Evolutionary conservation across 2,113 vertebrate genomes (phyloP).

Genomic region (Anser cygnoides): DNA sequence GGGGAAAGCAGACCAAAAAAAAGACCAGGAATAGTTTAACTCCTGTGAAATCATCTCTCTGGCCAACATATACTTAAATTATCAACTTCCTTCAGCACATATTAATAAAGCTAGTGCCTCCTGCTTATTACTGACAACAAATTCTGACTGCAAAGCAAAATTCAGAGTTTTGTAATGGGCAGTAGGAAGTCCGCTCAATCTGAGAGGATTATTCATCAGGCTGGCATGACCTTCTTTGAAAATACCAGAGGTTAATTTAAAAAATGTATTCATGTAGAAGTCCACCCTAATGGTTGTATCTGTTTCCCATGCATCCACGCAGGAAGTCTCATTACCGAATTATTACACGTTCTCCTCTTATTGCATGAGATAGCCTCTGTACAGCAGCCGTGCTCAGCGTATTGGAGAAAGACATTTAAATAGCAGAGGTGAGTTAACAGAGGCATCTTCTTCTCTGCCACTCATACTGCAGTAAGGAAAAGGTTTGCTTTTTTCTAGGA

Average conservation of each 20-base stretch:
- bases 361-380: background rate
- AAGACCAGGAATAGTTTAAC: background rate
- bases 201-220: background rate
- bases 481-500: background rate
- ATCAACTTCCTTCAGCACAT: background rate
- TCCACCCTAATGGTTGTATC: background rate
- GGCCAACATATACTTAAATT: background rate
- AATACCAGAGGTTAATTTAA: background rate
- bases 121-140: background rate
- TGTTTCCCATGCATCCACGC: background rate
- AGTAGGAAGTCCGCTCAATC: background rate
- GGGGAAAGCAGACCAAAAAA: background rate
- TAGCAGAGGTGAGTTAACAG: too few species aligned
- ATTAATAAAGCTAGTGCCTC: background rate
- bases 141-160: background rate
- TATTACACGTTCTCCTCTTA: background rate
- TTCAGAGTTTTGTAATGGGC: rapidly evolving
- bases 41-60: background rate
- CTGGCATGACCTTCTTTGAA: background rate
- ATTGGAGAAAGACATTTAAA: background rate
- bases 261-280: background rate
- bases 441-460: background rate
- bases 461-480: background rate
- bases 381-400: rapidly evolving
- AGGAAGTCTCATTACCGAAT: background rate